Evolutionary conservation across 2,888 invertebrate species (phyloP).

Genomic region (Tetrapedia diversipes): DNA sequence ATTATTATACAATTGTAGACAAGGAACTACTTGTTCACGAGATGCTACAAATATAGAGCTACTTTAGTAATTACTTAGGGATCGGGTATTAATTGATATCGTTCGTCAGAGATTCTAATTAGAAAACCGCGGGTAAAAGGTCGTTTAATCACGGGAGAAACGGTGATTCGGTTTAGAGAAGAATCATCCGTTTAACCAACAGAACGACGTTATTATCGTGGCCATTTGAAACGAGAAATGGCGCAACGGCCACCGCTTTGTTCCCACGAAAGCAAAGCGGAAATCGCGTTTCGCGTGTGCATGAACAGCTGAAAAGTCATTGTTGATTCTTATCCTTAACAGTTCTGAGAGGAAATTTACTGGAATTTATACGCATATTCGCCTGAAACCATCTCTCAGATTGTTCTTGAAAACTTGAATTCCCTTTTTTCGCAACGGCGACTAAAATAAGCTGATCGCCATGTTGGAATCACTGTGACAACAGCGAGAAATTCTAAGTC

Average conservation of each 20-base stretch:
- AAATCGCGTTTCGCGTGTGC: slow-evolving; percentile 20
- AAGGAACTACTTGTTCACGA: background rate
- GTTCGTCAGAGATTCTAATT: background rate
- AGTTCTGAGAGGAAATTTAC: slow-evolving; percentile 15
- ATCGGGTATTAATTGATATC: background rate
- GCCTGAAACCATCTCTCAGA: background rate
- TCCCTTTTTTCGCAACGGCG: too few species aligned
- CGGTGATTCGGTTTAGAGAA: background rate
- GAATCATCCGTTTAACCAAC: background rate
- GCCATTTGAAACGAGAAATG: slow-evolving; percentile 7
- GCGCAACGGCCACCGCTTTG: background rate
- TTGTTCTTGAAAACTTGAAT: too few species aligned
- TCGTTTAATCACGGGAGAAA: background rate
- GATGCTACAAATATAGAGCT: too few species aligned
- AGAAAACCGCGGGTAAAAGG: background rate
- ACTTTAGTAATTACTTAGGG: too few species aligned
- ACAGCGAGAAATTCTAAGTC: background rate
- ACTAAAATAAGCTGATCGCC: too few species aligned
- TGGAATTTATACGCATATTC: background rate
- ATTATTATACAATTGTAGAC: background rate
- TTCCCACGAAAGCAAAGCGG: background rate
- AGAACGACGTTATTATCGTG: slow-evolving; percentile 11
- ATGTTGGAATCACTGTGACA: too few species aligned
- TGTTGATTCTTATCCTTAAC: slow-evolving; percentile 28
- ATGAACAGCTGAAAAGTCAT: slow-evolving; percentile 13